Evolutionary conservation across 1,140 invertebrate species (phyloP), one percentile per base, ranked within the genome.

Genomic region (Hirudo medicinalis): DNA sequence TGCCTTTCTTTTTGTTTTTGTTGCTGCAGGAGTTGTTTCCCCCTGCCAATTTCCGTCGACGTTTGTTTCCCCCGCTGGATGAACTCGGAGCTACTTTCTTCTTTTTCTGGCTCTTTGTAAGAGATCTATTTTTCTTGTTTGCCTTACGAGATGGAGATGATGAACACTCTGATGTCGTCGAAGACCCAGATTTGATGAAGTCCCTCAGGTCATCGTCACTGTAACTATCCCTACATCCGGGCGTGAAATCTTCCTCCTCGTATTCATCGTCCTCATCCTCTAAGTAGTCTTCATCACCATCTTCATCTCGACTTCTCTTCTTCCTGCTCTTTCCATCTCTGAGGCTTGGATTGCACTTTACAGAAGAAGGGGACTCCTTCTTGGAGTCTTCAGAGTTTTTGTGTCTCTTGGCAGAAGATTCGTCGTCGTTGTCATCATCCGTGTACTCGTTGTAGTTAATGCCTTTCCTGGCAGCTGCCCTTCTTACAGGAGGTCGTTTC

Each of bases 351-450:
- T 63, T 32, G 57, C 29, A 25, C 9, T 63, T 13, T 13, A 13
- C 29, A 13, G 29, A 20, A 13, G 57, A 63, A 25, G 22, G 22
- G 15, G 22, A 32, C 57, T 63, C 57, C 15, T 11, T 63, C 22
- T 63, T 32, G 29, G 29, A 32, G 0, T 63, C 29, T 15, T 63
- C 29, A 15, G 57, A 63, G 29, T 32, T 22, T 63, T 63, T 63
- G 29, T 32, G 22, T 25, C 22, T 32, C 8, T 83, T 80, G 77
- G 81, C 57, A 74, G 79, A 71, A 43, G 76, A 71, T 17, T 70
- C 49, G 63, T 43, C 13, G 81, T 70, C 17, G 81, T 63, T 74
- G 80, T 83, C 11, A 75, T 73, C 63, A 22, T 32, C 13, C 17
- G 27, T 32, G 54, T 27, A 19, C 55, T 66, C 57, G 19, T 74